These are phyloP conservation scores for Helostoma temminkii DNA, from an alignment of 2,797 vertebrate species.

Conservation along the genomic window DNA sequence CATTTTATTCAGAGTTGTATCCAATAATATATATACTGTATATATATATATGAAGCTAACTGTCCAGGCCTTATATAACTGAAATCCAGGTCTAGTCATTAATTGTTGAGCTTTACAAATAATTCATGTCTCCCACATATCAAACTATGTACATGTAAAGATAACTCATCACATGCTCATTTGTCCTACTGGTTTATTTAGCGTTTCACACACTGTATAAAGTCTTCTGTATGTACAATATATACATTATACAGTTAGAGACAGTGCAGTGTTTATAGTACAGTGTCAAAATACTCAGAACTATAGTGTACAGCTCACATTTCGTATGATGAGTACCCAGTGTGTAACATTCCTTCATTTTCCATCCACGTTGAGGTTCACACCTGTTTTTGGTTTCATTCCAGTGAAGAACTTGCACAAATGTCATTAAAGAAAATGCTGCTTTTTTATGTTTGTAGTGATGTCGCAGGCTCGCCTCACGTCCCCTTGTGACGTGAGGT, in stretches of 20 bases:
- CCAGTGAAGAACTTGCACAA: background rate
- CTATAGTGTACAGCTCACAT: background rate
- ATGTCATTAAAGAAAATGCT: too few species aligned
- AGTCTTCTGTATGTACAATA: background rate
- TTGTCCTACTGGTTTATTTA: background rate
- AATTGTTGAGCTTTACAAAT: too few species aligned
- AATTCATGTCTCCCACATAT: too few species aligned
- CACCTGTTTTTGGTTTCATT: background rate
- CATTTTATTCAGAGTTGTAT: too few species aligned
- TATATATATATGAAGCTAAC: too few species aligned
- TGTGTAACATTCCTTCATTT: background rate
- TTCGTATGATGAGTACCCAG: background rate
- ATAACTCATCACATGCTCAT: background rate
- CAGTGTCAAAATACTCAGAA: background rate
- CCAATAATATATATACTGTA: too few species aligned
- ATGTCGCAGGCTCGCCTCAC: too few species aligned
- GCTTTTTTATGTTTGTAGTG: too few species aligned
- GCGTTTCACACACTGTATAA: background rate
- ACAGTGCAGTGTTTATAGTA: background rate
- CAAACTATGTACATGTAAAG: too few species aligned
- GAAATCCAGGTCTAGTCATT: too few species aligned
- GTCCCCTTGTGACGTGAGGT: constrained; percentile 7
- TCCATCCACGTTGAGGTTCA: too few species aligned
- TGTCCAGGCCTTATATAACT: too few species aligned
- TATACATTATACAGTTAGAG: background rate